These are phyloP conservation scores for Mamestra configurata DNA, from an alignment of 1,140 invertebrate genomes.

Conservation along the genomic window DNA sequence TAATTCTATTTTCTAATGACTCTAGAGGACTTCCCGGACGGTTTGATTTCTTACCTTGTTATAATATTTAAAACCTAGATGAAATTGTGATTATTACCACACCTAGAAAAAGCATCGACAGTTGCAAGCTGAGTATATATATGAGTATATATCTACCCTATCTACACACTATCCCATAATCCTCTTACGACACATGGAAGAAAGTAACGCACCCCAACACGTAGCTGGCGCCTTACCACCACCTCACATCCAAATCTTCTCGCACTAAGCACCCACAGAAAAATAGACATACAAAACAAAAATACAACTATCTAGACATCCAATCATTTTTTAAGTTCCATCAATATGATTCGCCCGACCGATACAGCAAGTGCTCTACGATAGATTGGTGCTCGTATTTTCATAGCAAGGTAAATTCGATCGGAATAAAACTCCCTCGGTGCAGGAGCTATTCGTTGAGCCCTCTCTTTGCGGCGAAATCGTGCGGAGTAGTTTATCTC, in stretches of 20 bases:
- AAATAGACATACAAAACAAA: background rate
- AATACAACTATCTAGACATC: slow-evolving; percentile 14
- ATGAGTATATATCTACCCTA: background rate
- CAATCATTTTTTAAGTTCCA: slow-evolving; percentile 40
- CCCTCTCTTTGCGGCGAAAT: slow-evolving; percentile 84
- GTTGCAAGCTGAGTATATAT: background rate
- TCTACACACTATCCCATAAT: background rate
- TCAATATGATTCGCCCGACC: slow-evolving; percentile 57
- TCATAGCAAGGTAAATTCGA: slow-evolving; percentile 72
- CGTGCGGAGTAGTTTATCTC: slow-evolving; percentile 83
- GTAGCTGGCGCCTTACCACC: background rate
- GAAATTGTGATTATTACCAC: too few relatives aligned
- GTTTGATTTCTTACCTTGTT: slow-evolving; percentile 15
- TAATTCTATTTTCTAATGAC: slow-evolving; percentile 30
- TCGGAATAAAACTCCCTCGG: slow-evolving; percentile 78
- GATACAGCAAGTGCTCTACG: slow-evolving; percentile 51
- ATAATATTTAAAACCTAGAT: too few relatives aligned
- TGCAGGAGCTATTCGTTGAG: slow-evolving; percentile 69
- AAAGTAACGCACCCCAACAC: background rate
- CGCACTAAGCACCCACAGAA: background rate
- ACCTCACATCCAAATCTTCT: background rate
- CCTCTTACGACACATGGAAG: background rate
- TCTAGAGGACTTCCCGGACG: slow-evolving; percentile 25
- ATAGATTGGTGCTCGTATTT: slow-evolving; percentile 61
- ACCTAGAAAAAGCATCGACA: background rate